A percentile compares a stretch with the other conserved stretches of the same genome.
phyloP scores from a whole-genome alignment of 2,797 vertebrate genomes.

The Amblyraja radiata region DNA sequence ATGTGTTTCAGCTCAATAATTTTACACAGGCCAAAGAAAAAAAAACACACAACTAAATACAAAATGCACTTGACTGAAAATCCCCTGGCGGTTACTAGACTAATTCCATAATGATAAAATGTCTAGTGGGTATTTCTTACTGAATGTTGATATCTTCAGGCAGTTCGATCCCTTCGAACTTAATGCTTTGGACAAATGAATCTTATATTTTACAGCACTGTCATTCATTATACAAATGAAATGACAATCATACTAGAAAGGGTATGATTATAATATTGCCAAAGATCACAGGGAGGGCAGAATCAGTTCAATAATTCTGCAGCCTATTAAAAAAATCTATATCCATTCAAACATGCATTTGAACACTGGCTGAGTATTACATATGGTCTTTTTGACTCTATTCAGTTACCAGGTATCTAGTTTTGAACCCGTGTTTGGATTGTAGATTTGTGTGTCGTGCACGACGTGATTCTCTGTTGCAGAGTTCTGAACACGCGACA shows the following conservation, averaged over 20 bases:
- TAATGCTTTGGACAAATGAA: slow-evolving; percentile 23
- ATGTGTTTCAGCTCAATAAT: neutral
- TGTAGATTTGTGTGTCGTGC: too few species aligned
- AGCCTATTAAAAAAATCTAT: neutral
- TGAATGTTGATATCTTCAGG: neutral
- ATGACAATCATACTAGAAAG: neutral
- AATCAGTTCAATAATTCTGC: neutral
- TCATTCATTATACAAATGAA: neutral
- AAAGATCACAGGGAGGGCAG: neutral
- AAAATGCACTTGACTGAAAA: too few species aligned
- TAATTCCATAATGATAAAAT: neutral
- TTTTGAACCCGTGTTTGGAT: too few species aligned
- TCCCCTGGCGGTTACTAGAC: neutral
- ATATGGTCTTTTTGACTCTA: neutral
- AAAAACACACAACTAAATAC: neutral
- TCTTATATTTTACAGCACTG: neutral
- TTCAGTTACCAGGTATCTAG: too few species aligned
- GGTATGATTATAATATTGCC: slow-evolving; percentile 5
- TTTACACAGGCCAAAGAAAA: neutral
- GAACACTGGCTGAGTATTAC: neutral
- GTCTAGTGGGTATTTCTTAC: neutral
- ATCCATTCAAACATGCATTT: neutral
- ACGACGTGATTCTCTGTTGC: too few species aligned
- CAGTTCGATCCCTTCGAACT: neutral
- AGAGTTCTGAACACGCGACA: too few species aligned